Evolutionary conservation across 2,888 invertebrate species (phyloP).

Genomic region (Eretmocerus hayati): DNA sequence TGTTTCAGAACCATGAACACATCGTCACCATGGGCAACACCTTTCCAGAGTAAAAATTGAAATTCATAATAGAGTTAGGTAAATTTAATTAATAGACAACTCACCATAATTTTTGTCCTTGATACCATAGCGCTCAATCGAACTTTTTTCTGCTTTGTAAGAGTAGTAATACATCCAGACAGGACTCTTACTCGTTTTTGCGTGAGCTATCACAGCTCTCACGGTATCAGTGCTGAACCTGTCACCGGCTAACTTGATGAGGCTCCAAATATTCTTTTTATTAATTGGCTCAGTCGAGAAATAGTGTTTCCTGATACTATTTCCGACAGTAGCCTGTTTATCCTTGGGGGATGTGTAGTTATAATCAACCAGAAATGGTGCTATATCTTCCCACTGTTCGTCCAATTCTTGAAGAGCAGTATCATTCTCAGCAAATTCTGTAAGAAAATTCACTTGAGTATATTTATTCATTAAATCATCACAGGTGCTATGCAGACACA

Average conservation of each 20-base stretch:
- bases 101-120: conserved; percentile 32
- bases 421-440: conserved; percentile 44
- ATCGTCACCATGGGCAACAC: conserved; percentile 61
- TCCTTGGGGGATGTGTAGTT: conserved; percentile 50
- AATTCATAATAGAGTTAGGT: not conserved
- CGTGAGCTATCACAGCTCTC: conserved; percentile 54
- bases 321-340: not conserved
- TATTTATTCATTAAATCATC: too few species aligned
- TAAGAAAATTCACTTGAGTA: too few species aligned
- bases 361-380: conserved; percentile 54
- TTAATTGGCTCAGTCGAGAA: conserved; percentile 41
- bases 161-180: conserved; percentile 59
- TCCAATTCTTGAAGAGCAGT: conserved; percentile 50
- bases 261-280: conserved; percentile 27
- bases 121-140: conserved; percentile 50
- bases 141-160: conserved; percentile 53
- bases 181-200: conserved; percentile 51
- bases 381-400: conserved; percentile 53
- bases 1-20: conserved; percentile 49
- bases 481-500: too few species aligned
- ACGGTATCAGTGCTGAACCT: conserved; percentile 57
- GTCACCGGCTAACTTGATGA: conserved; percentile 57
- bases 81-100: not conserved
- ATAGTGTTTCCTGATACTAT: not conserved
- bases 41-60: conserved; percentile 38